Conservation (phyloP, 2,888 invertebrate genomes). For the Ormyrus rosae region DNA sequence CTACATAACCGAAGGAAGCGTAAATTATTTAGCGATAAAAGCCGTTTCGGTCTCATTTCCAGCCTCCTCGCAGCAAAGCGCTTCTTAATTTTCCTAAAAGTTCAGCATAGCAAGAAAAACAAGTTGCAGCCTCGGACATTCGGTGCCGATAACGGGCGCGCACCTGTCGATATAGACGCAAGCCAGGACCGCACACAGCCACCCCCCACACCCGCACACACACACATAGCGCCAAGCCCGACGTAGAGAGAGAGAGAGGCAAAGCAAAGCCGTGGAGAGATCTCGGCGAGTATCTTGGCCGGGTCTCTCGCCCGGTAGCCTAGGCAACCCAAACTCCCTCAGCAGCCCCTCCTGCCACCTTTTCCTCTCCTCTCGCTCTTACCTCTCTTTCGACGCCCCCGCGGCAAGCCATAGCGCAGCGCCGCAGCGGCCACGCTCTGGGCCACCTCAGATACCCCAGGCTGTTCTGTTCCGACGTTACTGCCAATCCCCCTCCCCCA, state of each 20-base stretch:
- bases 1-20: no score
- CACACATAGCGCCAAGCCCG: slow-evolving; percentile 51
- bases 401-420: slow-evolving; percentile 62
- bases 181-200: background rate
- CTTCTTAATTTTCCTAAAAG: no score
- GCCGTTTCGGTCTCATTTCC: no score
- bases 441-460: slow-evolving; percentile 72
- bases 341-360: slow-evolving; percentile 35
- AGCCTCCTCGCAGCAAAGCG: no score
- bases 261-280: slow-evolving; percentile 63
- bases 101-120: background rate
- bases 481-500: slow-evolving; percentile 50
- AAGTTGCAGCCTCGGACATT: background rate
- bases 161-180: slow-evolving; percentile 48
- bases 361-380: slow-evolving; percentile 32
- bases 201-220: background rate
- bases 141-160: slow-evolving; percentile 12
- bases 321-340: slow-evolving; percentile 71
- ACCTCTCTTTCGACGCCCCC: slow-evolving; percentile 54
- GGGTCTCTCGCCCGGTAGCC: slow-evolving; percentile 74
- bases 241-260: slow-evolving; percentile 37
- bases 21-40: no score
- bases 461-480: slow-evolving; percentile 24
- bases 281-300: slow-evolving; percentile 74
- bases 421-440: slow-evolving; percentile 74